Base-by-base conservation (phyloP, 2,888 invertebrate genomes). In the Andrena flavipes region DNA sequence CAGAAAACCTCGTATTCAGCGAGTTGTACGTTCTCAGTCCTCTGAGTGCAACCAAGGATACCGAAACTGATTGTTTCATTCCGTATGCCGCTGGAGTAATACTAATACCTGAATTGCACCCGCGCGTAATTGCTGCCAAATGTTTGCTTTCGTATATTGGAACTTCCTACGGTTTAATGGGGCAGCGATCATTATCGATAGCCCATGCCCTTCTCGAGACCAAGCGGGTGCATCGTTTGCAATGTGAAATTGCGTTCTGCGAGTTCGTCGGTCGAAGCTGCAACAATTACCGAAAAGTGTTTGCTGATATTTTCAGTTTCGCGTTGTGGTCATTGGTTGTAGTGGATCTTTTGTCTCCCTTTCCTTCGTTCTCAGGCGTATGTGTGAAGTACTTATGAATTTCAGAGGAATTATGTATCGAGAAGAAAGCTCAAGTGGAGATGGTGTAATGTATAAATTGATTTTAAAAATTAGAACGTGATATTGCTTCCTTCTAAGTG, bases 51-150 rank as follows among this genome's bases (percentile, higher is more conserved):
- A 63, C 26, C 65, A 29, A 33, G 59, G 54, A 59, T 76, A 74
- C 30, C 64, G 76, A 16, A 76, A 63, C 65, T 85, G 85, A 86
- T 85, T 85, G 85, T 85, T 86, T 83, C 80, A 63, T 80, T 68
- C 65, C 71, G 82, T 80, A 85, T 78, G 76, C 75, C 60, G 73
- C 67, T 30, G 60, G 77, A 78, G 83, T 85, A 80, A 85, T 78
- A 77, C 75, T 56, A 82, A 83, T 85, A 85, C 60, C 65, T 33
- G 33, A 64, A 72, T 80, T 80, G 56, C 75, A 71, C 69, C 76
- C 49, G 65, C 59, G 49, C 83, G 82, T 83, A 86, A 86, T 83
- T 83, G 80, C 63, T 77, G 73, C 72, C 85, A 86, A 86, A 86
- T 85, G 85, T 86, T 86, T 83, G 80, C 69, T 54, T 30, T 30